Conservation (phyloP, 35 echinoderm and acorn worm genomes). For the Strongylocentrotus purpuratus region DNA sequence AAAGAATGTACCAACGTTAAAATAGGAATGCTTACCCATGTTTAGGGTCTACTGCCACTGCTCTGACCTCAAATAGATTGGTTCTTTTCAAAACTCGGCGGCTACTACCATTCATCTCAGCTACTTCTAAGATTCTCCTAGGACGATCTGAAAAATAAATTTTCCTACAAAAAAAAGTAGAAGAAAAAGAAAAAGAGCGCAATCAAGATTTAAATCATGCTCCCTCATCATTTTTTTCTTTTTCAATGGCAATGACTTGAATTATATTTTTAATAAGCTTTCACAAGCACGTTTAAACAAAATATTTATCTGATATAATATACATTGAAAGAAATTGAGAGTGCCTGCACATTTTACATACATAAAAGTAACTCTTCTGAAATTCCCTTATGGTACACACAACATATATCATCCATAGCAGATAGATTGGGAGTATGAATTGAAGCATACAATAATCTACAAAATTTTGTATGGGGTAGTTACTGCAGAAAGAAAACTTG, state of each 20-base stretch:
- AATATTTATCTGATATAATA: too few relatives aligned
- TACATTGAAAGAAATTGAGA: neutral
- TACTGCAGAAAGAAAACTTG: too few relatives aligned
- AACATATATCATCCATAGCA: too few relatives aligned
- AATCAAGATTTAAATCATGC: too few relatives aligned
- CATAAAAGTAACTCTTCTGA: too few relatives aligned
- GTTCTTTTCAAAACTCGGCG: conserved; percentile 64
- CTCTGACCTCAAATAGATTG: conserved; percentile 76
- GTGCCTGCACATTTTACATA: neutral
- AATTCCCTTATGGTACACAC: too few relatives aligned
- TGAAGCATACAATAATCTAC: too few relatives aligned
- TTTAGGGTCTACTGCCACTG: conserved; percentile 75
- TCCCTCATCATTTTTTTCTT: neutral
- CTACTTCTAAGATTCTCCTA: conserved; percentile 79
- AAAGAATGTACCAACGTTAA: too few relatives aligned
- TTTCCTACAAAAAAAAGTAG: conserved; percentile 70
- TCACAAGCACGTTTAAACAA: neutral
- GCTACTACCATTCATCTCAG: conserved; percentile 76
- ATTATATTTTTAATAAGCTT: too few relatives aligned
- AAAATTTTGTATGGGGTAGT: too few relatives aligned
- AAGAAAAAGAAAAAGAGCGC: too few relatives aligned
- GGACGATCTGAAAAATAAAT: conserved; percentile 77
- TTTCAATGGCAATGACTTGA: neutral
- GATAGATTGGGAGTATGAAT: too few relatives aligned
- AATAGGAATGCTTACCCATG: conserved; percentile 68